Percentiles rank a stretch among this genome's conserved stretches.
Evolutionary conservation across 2,113 vertebrate genomes (phyloP).

Genomic region (Geococcyx californianus): DNA sequence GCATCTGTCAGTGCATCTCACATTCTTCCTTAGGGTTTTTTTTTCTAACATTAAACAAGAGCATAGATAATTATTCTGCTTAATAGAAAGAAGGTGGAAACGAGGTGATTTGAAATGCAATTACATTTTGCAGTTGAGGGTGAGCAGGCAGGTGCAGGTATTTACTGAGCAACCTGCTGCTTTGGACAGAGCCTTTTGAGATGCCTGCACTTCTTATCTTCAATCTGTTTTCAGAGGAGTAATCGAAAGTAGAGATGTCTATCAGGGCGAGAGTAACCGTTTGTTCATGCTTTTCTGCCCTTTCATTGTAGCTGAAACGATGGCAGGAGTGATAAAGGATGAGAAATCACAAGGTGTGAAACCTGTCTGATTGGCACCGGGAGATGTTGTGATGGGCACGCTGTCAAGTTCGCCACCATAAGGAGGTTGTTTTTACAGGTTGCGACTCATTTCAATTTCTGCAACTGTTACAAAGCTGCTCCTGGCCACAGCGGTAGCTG

Average conservation of each 20-base stretch:
- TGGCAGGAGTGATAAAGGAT: neutral
- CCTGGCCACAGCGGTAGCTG: neutral
- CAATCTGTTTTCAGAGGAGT: slow-evolving; percentile 72
- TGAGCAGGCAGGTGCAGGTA: neutral
- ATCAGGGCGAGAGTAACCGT: slow-evolving; percentile 69
- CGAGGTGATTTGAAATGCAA: neutral
- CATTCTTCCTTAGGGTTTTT: neutral
- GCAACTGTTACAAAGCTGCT: neutral
- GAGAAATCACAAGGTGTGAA: neutral
- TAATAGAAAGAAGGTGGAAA: neutral
- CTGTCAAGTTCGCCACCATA: neutral
- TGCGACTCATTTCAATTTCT: neutral
- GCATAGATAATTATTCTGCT: neutral
- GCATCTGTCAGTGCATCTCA: neutral
- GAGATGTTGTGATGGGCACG: neutral
- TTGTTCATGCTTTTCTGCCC: slow-evolving; percentile 71
- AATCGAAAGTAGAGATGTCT: slow-evolving; percentile 73
- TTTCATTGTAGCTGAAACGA: neutral
- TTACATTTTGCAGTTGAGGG: neutral
- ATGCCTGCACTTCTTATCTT: slow-evolving; percentile 59
- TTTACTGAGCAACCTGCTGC: neutral
- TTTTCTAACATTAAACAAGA: neutral
- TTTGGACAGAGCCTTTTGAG: neutral
- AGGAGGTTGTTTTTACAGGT: neutral
- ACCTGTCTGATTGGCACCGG: slow-evolving; percentile 45